Conservation (phyloP, 2,888 invertebrate species). For the Drosophila prolongata region DNA sequence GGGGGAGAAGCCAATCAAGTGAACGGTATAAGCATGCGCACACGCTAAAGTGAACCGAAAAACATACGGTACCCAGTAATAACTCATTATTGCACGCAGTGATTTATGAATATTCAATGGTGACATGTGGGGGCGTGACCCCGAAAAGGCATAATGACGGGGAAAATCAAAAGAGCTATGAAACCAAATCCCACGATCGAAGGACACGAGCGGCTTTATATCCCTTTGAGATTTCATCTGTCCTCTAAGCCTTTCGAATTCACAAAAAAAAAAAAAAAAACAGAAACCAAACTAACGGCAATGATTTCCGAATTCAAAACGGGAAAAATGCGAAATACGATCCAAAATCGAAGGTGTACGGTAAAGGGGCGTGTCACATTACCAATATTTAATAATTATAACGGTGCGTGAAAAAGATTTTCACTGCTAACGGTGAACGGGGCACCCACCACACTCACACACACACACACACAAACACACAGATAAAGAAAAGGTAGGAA, state of each 20-base stretch:
- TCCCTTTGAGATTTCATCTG: constrained; percentile 8
- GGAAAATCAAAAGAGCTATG: constrained; percentile 31
- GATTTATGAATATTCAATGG: constrained; percentile 77
- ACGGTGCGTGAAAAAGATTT: constrained; percentile 59
- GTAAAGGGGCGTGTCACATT: constrained; percentile 67
- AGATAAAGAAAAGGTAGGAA: constrained; percentile 2
- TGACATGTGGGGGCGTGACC: constrained; percentile 52
- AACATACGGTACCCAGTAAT: constrained; percentile 19
- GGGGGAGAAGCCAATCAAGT: constrained; percentile 10
- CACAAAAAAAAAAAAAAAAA: background rate
- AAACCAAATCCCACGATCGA: constrained; percentile 14
- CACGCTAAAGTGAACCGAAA: constrained; percentile 32
- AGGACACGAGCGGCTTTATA: constrained; percentile 6
- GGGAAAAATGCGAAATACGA: constrained; percentile 47
- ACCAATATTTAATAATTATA: constrained; percentile 73
- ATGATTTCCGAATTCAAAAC: constrained; percentile 13
- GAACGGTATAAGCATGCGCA: constrained; percentile 26
- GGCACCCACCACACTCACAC: constrained; percentile 29
- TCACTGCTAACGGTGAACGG: constrained; percentile 65
- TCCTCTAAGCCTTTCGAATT: constrained; percentile 25
- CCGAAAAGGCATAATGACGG: constrained; percentile 45
- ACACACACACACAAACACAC: background rate
- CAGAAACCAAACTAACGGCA: background rate
- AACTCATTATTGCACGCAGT: constrained; percentile 73
- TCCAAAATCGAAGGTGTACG: constrained; percentile 66